These are phyloP conservation scores for Lepus townsendii DNA, from an alignment of 2,797 vertebrate genomes.

Conservation along the genomic window DNA sequence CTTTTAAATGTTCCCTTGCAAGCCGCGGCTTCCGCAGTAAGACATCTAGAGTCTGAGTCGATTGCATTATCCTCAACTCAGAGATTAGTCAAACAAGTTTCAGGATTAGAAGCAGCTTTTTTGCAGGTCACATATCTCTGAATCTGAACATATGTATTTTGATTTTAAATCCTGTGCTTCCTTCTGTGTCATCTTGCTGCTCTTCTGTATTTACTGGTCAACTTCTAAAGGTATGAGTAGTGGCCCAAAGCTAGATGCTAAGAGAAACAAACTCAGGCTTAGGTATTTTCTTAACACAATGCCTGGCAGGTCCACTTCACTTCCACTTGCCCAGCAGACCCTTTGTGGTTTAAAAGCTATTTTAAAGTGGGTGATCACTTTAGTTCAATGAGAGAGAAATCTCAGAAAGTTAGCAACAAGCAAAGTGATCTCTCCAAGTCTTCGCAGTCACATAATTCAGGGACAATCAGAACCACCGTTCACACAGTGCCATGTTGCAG, in stretches of 20 bases:
- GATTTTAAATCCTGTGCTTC: not conserved
- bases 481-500: not conserved
- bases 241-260: not conserved
- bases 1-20: not conserved
- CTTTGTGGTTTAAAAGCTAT: not conserved
- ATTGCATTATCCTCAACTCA: not conserved
- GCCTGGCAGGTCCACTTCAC: not conserved
- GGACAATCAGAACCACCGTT: not conserved
- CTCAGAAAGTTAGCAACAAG: constrained; percentile 13
- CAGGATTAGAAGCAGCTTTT: not conserved
- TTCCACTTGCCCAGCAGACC: not conserved
- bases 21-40: not conserved
- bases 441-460: not conserved
- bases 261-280: not conserved
- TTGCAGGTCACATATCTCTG: not conserved
- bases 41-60: rapidly evolving
- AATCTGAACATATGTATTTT: not conserved
- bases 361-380: constrained; percentile 35
- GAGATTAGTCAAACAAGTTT: not conserved
- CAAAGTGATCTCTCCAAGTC: not conserved
- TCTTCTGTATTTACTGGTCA: not conserved
- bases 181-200: not conserved
- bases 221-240: not conserved
- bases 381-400: constrained; percentile 37
- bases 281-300: not conserved